Evolutionary conservation across 2,888 invertebrate genomes (phyloP), one percentile per base, ranked within the genome.

Genomic region (Cordilura impudica): DNA sequence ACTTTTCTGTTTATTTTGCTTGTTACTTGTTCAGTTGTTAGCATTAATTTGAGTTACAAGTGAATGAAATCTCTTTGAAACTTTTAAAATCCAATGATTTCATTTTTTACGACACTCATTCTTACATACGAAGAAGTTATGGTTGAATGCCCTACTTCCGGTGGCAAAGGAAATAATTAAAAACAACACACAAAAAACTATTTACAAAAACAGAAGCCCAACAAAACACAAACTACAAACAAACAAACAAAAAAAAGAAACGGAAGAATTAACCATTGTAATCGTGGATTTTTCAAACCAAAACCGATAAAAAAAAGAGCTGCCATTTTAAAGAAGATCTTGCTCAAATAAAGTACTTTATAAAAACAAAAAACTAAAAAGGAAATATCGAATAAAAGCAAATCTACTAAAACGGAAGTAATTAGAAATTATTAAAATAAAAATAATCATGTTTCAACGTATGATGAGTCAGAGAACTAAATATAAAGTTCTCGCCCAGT

Each of bases 81-180:
- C n/a, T 31, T 31, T 43, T 5, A 43, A 58, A 12, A 54, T 10
- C 45, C 69, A 76, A 63, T 61, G 31, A 8, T 63, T 61, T 51
- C 18, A 35, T 45, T n/a, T 53, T 65, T 47, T 60, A 71, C 61
- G 72, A 53, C 63, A 65, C 56, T 69, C 67, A 61, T 61, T 75
- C 54, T 63, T 74, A 26, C 53, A 65, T 31, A 61, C 31, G 7
- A 69, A 54, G 58, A 81, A 51, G 67, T 74, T 72, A 76, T 70
- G 81, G 81, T 78, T 86, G 85, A 86, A 84, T 86, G 83, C 84
- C 84, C 83, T 82, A 87, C 87, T 87, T 87, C 87, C 86, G 86
- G 29, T 79, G 79, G 31, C 45, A 75, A 71, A 79, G 78, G 79
- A 75, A 75, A 71, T 71, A 63, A 79, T 79, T 71, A 73, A 51